Percentiles rank a stretch among this genome's conserved stretches.
These are phyloP conservation scores for Trachemys scripta DNA, from an alignment of 2,113 vertebrate genomes.

Conservation along the genomic window DNA sequence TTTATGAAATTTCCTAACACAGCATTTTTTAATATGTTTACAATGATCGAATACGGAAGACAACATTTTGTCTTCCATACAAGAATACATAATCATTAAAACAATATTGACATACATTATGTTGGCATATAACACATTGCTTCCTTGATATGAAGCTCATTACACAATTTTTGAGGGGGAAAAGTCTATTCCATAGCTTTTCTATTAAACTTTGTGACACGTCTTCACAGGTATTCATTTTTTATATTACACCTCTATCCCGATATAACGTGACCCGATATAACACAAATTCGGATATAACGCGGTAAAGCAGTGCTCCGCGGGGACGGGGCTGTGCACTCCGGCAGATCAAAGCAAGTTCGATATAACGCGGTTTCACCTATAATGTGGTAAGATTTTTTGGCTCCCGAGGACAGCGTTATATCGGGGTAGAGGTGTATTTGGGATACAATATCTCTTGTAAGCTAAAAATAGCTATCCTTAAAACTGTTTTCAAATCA, in stretches of 20 bases:
- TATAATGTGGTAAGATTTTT: too few relatives aligned
- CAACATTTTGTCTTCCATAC: neutral
- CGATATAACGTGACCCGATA: too few relatives aligned
- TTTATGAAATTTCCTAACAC: neutral
- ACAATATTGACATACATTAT: neutral
- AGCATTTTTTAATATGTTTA: neutral
- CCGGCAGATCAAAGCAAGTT: too few relatives aligned
- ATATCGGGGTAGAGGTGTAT: neutral
- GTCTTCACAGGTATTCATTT: constrained; percentile 27
- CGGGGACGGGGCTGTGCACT: too few relatives aligned
- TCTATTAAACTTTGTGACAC: neutral
- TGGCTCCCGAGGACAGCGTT: too few relatives aligned
- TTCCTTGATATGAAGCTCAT: constrained; percentile 7
- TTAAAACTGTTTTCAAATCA: neutral
- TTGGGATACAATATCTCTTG: neutral
- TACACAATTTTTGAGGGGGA: neutral
- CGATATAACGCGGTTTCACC: too few relatives aligned
- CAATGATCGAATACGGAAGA: neutral
- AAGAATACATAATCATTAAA: neutral
- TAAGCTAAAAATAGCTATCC: constrained; percentile 11
- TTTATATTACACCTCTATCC: neutral
- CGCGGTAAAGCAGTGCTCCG: too few relatives aligned
- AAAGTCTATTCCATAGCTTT: neutral
- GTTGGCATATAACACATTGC: neutral
- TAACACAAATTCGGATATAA: too few relatives aligned